Evolutionary conservation across 2,888 invertebrate genomes (phyloP).

Genomic region (Cheilosia scutellata): DNA sequence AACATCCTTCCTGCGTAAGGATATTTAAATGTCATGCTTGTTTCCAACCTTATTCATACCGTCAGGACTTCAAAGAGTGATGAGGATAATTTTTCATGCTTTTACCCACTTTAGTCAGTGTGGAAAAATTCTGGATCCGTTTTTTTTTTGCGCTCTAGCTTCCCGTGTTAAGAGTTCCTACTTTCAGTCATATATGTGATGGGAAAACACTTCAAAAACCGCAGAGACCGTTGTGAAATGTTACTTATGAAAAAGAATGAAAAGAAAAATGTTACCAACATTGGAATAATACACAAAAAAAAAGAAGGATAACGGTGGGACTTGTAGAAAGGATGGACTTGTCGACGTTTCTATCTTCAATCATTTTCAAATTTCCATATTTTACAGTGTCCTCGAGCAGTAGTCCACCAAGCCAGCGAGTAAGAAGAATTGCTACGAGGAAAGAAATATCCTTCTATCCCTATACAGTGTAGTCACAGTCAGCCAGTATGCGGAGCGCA

Average conservation of each 20-base stretch:
- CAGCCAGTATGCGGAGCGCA: conserved; percentile 47
- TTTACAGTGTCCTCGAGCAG: conserved; percentile 50
- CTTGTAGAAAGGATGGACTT: conserved; percentile 67
- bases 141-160: neutral
- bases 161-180: conserved; percentile 46
- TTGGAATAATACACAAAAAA: conserved; percentile 9
- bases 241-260: conserved; percentile 39
- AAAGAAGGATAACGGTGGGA: conserved; percentile 10
- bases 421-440: conserved; percentile 12
- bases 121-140: conserved; percentile 26
- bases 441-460: conserved; percentile 6
- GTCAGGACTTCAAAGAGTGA: conserved; percentile 65
- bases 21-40: conserved; percentile 73
- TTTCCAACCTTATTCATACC: conserved; percentile 67
- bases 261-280: conserved; percentile 27
- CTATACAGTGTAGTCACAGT: conserved; percentile 22
- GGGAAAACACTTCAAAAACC: conserved; percentile 27
- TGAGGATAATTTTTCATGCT: conserved; percentile 69
- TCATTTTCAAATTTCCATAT: conserved; percentile 75
- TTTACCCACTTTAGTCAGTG: conserved; percentile 44
- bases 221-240: conserved; percentile 42
- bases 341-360: conserved; percentile 74
- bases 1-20: conserved; percentile 56
- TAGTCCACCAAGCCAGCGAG: neutral
- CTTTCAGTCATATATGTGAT: conserved; percentile 56